phyloP scores from a whole-genome alignment of 2,888 invertebrate species.

The Erpobdella octoculata region DNA sequence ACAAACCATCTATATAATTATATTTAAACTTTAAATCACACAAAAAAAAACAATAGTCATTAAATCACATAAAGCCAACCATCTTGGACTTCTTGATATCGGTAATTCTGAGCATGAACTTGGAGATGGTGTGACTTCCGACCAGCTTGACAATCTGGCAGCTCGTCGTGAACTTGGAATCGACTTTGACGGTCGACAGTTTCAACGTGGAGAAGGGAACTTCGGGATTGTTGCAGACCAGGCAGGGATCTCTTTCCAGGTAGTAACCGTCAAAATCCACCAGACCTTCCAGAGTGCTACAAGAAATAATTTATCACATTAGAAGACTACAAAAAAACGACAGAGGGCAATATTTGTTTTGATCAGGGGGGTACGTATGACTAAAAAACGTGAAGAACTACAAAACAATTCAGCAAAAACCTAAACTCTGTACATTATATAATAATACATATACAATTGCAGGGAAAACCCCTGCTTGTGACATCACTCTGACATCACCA shows the following conservation, averaged over 20 bases:
- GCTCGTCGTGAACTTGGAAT: constrained; percentile 93
- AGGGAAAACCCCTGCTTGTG: too few species aligned
- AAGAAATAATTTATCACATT: too few species aligned
- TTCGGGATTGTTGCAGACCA: constrained; percentile 95
- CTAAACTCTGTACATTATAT: too few species aligned
- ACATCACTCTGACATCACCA: too few species aligned
- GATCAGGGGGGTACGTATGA: too few species aligned
- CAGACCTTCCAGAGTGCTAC: constrained; percentile 72
- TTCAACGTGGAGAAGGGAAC: constrained; percentile 73
- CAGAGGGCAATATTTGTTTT: too few species aligned
- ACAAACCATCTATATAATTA: not conserved
- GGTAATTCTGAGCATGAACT: constrained; percentile 81
- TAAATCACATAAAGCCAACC: constrained; percentile 54
- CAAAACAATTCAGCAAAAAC: not conserved
- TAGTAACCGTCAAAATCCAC: constrained; percentile 92
- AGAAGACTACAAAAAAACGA: too few species aligned
- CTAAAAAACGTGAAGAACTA: too few species aligned
- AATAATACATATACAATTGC: too few species aligned
- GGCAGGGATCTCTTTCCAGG: constrained; percentile 89
- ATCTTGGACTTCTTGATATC: constrained; percentile 93
- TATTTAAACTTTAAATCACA: too few species aligned
- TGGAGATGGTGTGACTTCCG: constrained; percentile 87
- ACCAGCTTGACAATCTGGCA: constrained; percentile 93
- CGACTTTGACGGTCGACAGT: constrained; percentile 82
- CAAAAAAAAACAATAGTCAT: not conserved